Percentiles rank a stretch among this genome's conserved stretches.
These are phyloP conservation scores for Oryzias woworae DNA, from an alignment of 2,113 vertebrate species.

Conservation along the genomic window DNA sequence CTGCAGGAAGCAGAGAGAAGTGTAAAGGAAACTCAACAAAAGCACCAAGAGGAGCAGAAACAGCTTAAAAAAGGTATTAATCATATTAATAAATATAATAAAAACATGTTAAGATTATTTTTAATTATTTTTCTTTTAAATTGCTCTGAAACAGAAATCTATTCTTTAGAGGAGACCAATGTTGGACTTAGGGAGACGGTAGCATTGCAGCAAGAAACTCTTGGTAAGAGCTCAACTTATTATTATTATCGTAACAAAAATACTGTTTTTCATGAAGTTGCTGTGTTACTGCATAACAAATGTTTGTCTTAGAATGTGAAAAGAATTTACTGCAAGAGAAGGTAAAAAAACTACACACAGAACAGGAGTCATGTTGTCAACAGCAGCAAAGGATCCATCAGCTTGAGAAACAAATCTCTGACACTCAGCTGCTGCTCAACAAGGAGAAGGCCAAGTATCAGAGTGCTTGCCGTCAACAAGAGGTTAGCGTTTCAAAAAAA, in stretches of 20 bases:
- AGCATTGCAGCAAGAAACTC: constrained; percentile 62
- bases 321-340: constrained; percentile 72
- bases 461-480: constrained; percentile 82
- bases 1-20: constrained; percentile 63
- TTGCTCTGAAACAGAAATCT: constrained; percentile 53
- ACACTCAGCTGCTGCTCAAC: constrained; percentile 75
- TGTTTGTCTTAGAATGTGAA: constrained; percentile 58
- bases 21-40: constrained; percentile 56
- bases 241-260: too few species aligned
- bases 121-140: constrained; percentile 2
- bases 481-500: constrained; percentile 76
- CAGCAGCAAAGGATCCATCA: constrained; percentile 77
- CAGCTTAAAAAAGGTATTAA: constrained; percentile 76
- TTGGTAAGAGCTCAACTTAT: constrained; percentile 73
- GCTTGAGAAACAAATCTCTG: constrained; percentile 74
- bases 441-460: constrained; percentile 86
- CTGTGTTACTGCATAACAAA: neutral
- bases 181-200: constrained; percentile 75
- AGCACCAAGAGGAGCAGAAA: constrained; percentile 72
- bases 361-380: constrained; percentile 57
- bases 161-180: constrained; percentile 72
- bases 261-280: neutral
- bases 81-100: neutral
- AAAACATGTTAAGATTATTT: neutral
- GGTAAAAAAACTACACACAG: constrained; percentile 52